phyloP scores from a whole-genome alignment of 1,140 invertebrate species.

The Paraescarpia echinospica region DNA sequence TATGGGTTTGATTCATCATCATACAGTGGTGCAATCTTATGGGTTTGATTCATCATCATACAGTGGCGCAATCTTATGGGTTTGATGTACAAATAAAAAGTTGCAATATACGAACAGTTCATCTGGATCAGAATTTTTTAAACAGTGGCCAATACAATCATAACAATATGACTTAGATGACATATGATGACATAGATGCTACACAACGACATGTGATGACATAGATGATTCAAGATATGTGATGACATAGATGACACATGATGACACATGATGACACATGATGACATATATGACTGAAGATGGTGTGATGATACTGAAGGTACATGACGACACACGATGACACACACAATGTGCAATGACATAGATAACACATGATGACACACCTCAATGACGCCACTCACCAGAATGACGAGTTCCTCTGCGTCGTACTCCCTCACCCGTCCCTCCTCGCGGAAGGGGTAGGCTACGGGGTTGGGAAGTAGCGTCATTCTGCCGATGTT shows the following conservation, averaged over 20 bases:
- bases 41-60: no score
- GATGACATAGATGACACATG: neutral
- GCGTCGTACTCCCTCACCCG: neutral
- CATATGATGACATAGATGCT: no score
- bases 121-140: neutral
- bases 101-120: no score
- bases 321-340: no score
- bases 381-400: neutral
- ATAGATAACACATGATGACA: neutral
- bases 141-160: neutral
- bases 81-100: no score
- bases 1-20: no score
- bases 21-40: no score
- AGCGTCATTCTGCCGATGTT: neutral
- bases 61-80: no score
- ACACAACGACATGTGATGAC: neutral
- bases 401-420: neutral
- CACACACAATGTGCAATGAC: no score
- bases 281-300: neutral
- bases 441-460: neutral
- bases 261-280: neutral
- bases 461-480: neutral
- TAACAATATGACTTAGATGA: no score
- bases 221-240: no score
- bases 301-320: no score